These are phyloP conservation scores for Boleophthalmus pectinirostris DNA, from an alignment of 2,113 vertebrate genomes.

Conservation along the genomic window DNA sequence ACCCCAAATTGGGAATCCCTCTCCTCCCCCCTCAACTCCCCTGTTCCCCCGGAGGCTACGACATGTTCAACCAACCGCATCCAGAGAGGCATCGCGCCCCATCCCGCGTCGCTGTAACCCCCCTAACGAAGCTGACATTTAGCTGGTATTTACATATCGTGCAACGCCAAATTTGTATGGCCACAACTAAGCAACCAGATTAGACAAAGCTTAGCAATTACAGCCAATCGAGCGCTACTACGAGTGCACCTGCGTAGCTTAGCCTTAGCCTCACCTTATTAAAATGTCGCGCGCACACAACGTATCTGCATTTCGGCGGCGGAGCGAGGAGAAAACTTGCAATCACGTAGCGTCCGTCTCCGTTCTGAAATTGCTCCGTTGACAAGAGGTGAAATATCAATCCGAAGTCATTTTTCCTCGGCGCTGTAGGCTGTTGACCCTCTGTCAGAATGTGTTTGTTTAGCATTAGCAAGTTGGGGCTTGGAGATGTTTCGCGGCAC, in stretches of 20 bases:
- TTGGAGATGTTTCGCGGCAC: slow-evolving; percentile 32
- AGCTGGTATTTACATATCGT: slow-evolving; percentile 78
- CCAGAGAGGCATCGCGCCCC: slow-evolving; percentile 30
- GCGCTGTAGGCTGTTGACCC: slow-evolving; percentile 60
- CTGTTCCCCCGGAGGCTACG: slow-evolving; percentile 30
- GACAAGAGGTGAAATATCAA: slow-evolving; percentile 72
- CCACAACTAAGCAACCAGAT: slow-evolving; percentile 63
- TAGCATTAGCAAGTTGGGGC: slow-evolving; percentile 52
- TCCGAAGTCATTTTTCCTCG: slow-evolving; percentile 63
- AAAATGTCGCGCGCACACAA: slow-evolving; percentile 60
- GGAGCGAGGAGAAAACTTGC: slow-evolving; percentile 56
- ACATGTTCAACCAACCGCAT: slow-evolving; percentile 43
- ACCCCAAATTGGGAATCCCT: slow-evolving; percentile 27
- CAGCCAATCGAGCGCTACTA: slow-evolving; percentile 63
- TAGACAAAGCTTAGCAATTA: slow-evolving; percentile 77
- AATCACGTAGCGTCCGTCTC: slow-evolving; percentile 49
- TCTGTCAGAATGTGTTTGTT: slow-evolving; percentile 69
- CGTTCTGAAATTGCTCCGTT: slow-evolving; percentile 63
- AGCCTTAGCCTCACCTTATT: slow-evolving; percentile 67
- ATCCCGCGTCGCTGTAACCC: slow-evolving; percentile 42
- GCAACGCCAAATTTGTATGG: slow-evolving; percentile 65
- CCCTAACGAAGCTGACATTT: slow-evolving; percentile 82
- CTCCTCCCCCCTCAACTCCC: neutral
- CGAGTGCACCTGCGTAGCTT: slow-evolving; percentile 62
- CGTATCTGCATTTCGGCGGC: slow-evolving; percentile 52